Base-by-base conservation (phyloP, 2,888 invertebrate genomes). In the Allygus modestus region DNA sequence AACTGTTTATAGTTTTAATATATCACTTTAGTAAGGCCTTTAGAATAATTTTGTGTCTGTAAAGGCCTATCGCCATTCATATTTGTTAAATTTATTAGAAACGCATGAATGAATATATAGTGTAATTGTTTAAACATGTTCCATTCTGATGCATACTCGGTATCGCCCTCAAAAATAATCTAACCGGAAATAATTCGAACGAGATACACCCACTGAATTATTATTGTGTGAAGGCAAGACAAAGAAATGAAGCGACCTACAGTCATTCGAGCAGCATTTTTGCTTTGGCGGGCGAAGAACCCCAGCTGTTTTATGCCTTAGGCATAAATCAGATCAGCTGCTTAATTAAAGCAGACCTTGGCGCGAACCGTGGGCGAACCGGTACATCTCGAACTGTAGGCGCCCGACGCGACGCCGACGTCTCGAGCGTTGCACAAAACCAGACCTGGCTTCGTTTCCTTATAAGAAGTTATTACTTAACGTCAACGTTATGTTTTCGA, bases 311-410 rank as follows among this genome's bases (percentile, higher is more conserved):
- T 69, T 73, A 73, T 41, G 41, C 37, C 73, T 17, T 41, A 41
- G 73, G 43, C 73, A 41, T 41, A 73, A 73, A 73, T 73, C 73
- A 73, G 41, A 73, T 73, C 73, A 73, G 73, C 41, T 73, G 73
- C 41, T 73, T 73, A 73, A 73, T 73, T 41, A 73, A 37, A 41
- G 37, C 73, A 41, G 73, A 43, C 73, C 73, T 73, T 73, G 73
- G 73, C 31, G 33, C 41, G 1, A 28, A 1, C 20, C 23, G 73
- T 73, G 73, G 73, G 73, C 73, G 37, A 65, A 65, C 65, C 65
- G 15, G 65, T 65, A 65, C 20, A 11, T 23, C 20, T 54, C 54
- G n/a, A n/a, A 11, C 51, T 51, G 65, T 31, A 31, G 65, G 65
- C 26, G 65, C 28, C 26, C 4, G 11, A n/a, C n/a, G n/a, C 37